These are phyloP conservation scores for Operophtera brumata DNA, from an alignment of 2,888 invertebrate species.

Conservation along the genomic window DNA sequence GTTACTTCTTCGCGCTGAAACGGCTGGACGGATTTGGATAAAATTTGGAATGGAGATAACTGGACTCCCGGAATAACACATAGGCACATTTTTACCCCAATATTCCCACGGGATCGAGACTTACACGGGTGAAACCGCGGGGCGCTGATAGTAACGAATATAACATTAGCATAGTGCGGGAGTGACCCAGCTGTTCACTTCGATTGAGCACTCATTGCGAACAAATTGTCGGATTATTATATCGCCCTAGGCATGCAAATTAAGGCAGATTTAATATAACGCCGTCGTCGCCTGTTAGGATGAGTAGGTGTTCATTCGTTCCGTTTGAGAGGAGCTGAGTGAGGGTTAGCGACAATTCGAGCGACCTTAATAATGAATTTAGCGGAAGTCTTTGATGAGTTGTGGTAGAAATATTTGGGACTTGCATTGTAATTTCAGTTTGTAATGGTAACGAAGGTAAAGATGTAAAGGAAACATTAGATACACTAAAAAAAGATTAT, in stretches of 20 bases:
- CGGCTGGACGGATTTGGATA: too few relatives aligned
- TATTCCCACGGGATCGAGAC: too few relatives aligned
- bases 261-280: slow-evolving; percentile 13
- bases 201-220: slow-evolving; percentile 2
- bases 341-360: slow-evolving; percentile 18
- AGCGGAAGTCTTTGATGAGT: slow-evolving; percentile 4
- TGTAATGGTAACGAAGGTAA: too few relatives aligned
- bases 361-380: slow-evolving; percentile 25
- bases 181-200: slow-evolving; percentile 10
- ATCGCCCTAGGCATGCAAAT: slow-evolving; percentile 23
- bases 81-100: too few relatives aligned
- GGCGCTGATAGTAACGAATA: too few relatives aligned
- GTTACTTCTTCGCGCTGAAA: too few relatives aligned
- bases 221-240: slow-evolving; percentile 11
- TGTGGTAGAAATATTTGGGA: not conserved
- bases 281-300: slow-evolving; percentile 10
- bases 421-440: not conserved
- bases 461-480: too few relatives aligned
- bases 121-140: too few relatives aligned
- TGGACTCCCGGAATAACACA: too few relatives aligned
- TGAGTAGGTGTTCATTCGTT: slow-evolving; percentile 20
- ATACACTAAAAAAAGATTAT: too few relatives aligned
- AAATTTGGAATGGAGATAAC: too few relatives aligned
- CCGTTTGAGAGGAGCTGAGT: slow-evolving; percentile 9
- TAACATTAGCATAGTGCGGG: too few relatives aligned